These are phyloP conservation scores for Callocephalon fimbriatum DNA, from an alignment of 2,113 vertebrate genomes.

Conservation along the genomic window DNA sequence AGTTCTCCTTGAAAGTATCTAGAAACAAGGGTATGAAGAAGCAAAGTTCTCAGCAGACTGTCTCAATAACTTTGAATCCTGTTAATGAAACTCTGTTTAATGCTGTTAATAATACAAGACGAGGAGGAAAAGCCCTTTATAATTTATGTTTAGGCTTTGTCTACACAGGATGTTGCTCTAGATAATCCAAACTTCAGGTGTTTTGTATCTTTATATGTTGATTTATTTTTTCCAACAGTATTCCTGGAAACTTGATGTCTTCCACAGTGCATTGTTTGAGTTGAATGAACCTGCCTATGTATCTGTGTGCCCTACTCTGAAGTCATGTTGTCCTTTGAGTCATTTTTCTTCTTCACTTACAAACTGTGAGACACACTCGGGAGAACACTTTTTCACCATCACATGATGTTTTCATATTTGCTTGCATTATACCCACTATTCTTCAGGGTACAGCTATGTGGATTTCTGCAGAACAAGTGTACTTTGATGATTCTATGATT, in stretches of 20 bases:
- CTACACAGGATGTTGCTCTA: neutral
- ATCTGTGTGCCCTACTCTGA: neutral
- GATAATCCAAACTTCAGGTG: neutral
- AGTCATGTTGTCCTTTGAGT: neutral
- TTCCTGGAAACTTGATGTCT: neutral
- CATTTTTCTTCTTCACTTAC: neutral
- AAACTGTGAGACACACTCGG: neutral
- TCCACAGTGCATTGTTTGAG: neutral
- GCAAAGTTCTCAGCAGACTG: neutral
- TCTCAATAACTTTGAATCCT: neutral
- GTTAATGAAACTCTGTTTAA: neutral
- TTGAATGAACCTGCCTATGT: neutral
- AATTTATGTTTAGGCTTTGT: neutral
- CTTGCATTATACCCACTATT: neutral
- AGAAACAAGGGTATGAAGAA: neutral
- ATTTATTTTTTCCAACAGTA: neutral
- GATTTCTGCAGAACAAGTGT: neutral
- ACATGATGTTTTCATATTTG: neutral
- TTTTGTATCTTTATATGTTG: neutral
- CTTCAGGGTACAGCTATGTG: neutral
- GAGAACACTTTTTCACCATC: neutral
- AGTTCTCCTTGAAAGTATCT: neutral
- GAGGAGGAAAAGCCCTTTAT: neutral
- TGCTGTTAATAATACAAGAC: neutral
- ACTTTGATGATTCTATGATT: neutral